Evolutionary conservation across 2,888 invertebrate species (phyloP).

Genomic region (Apeira syringaria): DNA sequence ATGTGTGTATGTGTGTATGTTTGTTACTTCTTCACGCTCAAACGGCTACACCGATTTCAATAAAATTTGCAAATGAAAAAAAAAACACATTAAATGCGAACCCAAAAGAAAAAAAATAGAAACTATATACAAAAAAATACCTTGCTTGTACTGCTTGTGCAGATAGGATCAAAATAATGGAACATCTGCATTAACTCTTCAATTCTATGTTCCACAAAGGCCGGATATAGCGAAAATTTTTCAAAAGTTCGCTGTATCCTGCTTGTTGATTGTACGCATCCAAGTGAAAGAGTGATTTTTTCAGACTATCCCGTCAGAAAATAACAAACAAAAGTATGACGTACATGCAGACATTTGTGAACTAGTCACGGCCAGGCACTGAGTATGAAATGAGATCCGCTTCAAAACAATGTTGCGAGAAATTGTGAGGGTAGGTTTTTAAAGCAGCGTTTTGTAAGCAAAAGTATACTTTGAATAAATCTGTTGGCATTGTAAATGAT

Average conservation of each 20-base stretch:
- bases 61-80: no score
- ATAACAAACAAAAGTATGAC: conserved; percentile 35
- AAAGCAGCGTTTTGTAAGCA: background rate
- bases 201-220: conserved; percentile 60
- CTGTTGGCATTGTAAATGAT: background rate
- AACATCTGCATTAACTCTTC: conserved; percentile 11
- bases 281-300: conserved; percentile 68
- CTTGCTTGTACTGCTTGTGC: no score
- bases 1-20: no score
- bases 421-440: background rate
- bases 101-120: no score
- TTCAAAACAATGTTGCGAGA: conserved; percentile 14
- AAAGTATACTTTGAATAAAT: background rate
- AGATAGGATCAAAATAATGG: no score
- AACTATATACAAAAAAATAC: no score
- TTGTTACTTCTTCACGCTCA: no score
- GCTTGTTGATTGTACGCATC: conserved; percentile 79
- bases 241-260: conserved; percentile 75
- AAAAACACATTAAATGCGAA: no score
- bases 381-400: conserved; percentile 15
- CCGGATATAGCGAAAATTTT: conserved; percentile 76
- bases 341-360: conserved; percentile 12
- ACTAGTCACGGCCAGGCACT: conserved; percentile 36
- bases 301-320: conserved; percentile 47
- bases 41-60: no score